These are phyloP conservation scores for Petrocephalus microphthalmus DNA, from an alignment of 2,113 vertebrate species.

Conservation along the genomic window DNA sequence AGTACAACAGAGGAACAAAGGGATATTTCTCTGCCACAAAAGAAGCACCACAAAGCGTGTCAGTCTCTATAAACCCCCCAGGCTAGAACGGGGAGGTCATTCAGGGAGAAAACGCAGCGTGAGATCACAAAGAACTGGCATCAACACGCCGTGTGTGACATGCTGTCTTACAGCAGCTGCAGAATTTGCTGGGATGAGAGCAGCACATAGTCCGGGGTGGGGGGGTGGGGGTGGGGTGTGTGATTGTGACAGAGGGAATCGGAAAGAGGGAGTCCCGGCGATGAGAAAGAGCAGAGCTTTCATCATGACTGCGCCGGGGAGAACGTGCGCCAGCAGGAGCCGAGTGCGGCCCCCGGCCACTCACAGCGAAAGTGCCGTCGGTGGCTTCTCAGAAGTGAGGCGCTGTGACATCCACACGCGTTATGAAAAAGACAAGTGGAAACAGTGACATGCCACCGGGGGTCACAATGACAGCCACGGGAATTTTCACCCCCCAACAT, in stretches of 20 bases:
- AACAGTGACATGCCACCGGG: conserved; percentile 25
- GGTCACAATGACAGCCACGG: conserved; percentile 20
- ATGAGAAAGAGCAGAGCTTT: background rate
- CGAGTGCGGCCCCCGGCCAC: background rate
- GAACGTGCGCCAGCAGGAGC: background rate
- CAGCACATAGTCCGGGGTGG: no score
- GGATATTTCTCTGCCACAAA: background rate
- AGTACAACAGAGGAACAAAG: background rate
- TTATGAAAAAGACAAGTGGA: conserved; percentile 38
- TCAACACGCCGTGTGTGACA: background rate
- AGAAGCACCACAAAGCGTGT: background rate
- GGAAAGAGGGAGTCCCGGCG: background rate
- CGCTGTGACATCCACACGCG: background rate
- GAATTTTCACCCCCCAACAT: conserved; percentile 33
- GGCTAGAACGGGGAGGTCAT: background rate
- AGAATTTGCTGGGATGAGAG: background rate
- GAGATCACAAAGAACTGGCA: background rate
- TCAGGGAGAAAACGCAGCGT: background rate
- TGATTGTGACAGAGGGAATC: background rate
- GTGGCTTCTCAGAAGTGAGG: conserved; percentile 26
- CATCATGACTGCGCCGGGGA: background rate
- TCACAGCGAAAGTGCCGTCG: conserved; percentile 37
- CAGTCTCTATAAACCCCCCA: background rate
- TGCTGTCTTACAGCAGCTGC: background rate
- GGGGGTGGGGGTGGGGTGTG: background rate